Percentiles rank a stretch among this genome's conserved stretches.
phyloP scores from a whole-genome alignment of 2,888 invertebrate genomes.

The Agonum fuliginosum region DNA sequence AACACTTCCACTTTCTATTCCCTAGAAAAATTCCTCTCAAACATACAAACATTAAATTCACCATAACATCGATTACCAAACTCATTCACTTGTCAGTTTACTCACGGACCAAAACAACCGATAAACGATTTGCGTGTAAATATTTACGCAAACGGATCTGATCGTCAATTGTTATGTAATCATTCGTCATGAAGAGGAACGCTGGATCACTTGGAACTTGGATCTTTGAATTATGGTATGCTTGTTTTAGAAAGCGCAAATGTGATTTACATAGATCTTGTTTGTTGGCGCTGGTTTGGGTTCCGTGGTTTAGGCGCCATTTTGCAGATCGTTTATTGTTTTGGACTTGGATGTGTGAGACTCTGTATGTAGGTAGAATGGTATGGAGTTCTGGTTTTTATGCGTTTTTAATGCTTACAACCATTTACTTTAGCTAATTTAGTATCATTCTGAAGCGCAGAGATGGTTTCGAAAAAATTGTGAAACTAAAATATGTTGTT shows the following conservation, averaged over 20 bases:
- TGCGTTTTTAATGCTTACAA: not conserved
- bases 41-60: not conserved
- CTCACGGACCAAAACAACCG: conserved; percentile 39
- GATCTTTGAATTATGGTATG: not conserved
- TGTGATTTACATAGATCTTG: conserved; percentile 17
- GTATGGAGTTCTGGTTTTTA: conserved; percentile 7
- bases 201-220: not conserved
- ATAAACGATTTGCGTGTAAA: conserved; percentile 31
- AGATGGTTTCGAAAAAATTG: not conserved
- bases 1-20: conserved; percentile 20
- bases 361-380: not conserved
- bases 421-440: not conserved
- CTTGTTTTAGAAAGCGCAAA: conserved; percentile 27
- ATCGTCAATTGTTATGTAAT: conserved; percentile 19
- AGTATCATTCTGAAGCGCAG: not conserved
- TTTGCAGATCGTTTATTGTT: conserved; percentile 3
- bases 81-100: conserved; percentile 35
- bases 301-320: not conserved
- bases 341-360: not conserved
- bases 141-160: conserved; percentile 30
- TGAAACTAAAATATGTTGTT: too few species aligned
- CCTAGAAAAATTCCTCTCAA: conserved; percentile 27
- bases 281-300: not conserved
- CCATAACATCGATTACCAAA: conserved; percentile 36
- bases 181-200: not conserved